These are phyloP conservation scores for Calliphora vomitoria DNA, from an alignment of 2,888 invertebrate genomes.

Conservation along the genomic window DNA sequence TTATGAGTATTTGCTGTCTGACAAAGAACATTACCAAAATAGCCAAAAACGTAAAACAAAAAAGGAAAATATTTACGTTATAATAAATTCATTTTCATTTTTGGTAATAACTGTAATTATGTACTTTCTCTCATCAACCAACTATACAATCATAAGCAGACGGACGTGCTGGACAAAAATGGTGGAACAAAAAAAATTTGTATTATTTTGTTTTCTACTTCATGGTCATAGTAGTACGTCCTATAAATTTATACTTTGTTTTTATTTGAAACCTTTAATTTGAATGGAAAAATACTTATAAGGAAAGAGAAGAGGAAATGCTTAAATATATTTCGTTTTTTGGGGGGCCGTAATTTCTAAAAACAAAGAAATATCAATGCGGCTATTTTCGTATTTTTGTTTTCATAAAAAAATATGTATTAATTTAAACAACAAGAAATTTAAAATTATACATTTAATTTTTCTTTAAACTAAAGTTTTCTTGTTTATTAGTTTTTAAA, in stretches of 20 bases:
- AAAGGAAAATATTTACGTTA: neutral
- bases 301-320: neutral
- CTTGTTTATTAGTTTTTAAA: neutral
- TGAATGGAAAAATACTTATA: neutral
- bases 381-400: neutral
- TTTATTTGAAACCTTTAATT: neutral
- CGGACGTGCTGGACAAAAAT: neutral
- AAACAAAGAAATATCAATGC: neutral
- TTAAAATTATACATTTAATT: neutral
- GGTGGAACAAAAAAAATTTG: neutral
- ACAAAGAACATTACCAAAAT: conserved; percentile 1
- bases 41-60: neutral
- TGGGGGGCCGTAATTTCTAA: neutral
- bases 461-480: neutral
- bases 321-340: neutral
- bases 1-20: neutral
- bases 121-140: neutral
- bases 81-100: conserved; percentile 32
- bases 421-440: neutral
- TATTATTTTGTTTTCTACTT: conserved; percentile 16
- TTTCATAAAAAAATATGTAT: neutral
- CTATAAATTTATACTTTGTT: neutral
- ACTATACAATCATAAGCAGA: neutral
- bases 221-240: neutral
- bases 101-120: conserved; percentile 23